phyloP scores from a whole-genome alignment of 2,888 invertebrate genomes.

The Calameuta idolon region DNA sequence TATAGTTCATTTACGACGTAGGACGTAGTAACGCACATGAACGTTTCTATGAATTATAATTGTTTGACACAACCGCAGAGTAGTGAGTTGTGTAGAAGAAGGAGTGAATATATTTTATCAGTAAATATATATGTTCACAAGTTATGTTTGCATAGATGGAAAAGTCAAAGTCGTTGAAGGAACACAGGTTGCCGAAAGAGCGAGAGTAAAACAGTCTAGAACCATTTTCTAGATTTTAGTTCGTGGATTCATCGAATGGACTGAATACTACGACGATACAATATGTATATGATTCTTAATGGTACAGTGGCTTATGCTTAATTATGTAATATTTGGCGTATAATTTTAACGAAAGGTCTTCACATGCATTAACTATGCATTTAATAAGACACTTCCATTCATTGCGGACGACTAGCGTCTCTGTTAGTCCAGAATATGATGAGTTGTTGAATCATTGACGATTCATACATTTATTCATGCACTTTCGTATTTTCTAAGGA shows the following conservation, averaged over 20 bases:
- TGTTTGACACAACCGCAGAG: background rate
- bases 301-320: background rate
- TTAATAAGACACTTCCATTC: background rate
- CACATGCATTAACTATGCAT: background rate
- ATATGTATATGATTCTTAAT: background rate
- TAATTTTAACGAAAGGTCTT: background rate
- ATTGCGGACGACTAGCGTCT: no score
- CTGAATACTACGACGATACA: background rate
- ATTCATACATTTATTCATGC: background rate
- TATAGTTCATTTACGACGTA: background rate
- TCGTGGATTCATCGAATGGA: background rate
- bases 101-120: no score
- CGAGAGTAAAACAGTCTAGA: background rate
- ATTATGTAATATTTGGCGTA: background rate
- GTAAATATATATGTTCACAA: no score
- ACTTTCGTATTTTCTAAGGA: background rate
- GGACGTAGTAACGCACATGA: background rate
- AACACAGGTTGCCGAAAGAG: background rate
- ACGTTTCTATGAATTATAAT: background rate
- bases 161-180: background rate
- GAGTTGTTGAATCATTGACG: background rate
- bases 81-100: background rate
- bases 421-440: background rate
- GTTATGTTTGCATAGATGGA: background rate
- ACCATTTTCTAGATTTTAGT: background rate